Evolutionary conservation across 2,888 invertebrate species (phyloP).

Genomic region (Cataglyphis rosenhaueri): DNA sequence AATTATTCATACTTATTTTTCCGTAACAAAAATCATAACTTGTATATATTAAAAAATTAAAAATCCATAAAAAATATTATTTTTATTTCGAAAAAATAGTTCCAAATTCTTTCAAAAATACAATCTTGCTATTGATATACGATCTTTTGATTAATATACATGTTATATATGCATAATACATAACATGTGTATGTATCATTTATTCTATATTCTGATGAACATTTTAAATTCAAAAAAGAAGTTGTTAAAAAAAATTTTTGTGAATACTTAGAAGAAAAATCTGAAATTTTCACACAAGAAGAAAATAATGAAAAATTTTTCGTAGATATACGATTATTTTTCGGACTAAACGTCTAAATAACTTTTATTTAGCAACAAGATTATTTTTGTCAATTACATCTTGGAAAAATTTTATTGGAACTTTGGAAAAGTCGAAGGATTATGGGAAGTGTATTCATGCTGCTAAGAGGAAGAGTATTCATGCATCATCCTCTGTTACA

Average conservation of each 20-base stretch:
- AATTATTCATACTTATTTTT: slow-evolving; percentile 14
- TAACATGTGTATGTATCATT: neutral
- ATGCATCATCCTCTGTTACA: slow-evolving; percentile 14
- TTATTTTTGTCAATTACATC: neutral
- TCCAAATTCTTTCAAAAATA: slow-evolving; percentile 18
- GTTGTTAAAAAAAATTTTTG: neutral
- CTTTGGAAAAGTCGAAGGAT: neutral
- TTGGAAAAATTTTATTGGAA: neutral
- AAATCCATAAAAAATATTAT: neutral
- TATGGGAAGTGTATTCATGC: slow-evolving; percentile 10
- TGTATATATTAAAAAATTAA: neutral
- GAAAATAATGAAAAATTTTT: neutral
- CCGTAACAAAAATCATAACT: neutral
- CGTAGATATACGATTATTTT: neutral
- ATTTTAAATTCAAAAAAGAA: neutral
- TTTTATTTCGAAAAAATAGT: slow-evolving; percentile 5
- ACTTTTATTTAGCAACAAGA: neutral
- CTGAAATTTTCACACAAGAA: neutral
- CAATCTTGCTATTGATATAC: neutral
- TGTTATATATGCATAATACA: too few relatives aligned
- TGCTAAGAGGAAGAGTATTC: neutral
- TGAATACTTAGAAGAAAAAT: neutral
- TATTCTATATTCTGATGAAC: neutral
- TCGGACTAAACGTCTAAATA: neutral
- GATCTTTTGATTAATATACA: neutral